Evolutionary conservation across 2,797 vertebrate genomes (phyloP), one percentile per base, ranked within the genome.

Genomic region (Loris lydekkerianus): DNA sequence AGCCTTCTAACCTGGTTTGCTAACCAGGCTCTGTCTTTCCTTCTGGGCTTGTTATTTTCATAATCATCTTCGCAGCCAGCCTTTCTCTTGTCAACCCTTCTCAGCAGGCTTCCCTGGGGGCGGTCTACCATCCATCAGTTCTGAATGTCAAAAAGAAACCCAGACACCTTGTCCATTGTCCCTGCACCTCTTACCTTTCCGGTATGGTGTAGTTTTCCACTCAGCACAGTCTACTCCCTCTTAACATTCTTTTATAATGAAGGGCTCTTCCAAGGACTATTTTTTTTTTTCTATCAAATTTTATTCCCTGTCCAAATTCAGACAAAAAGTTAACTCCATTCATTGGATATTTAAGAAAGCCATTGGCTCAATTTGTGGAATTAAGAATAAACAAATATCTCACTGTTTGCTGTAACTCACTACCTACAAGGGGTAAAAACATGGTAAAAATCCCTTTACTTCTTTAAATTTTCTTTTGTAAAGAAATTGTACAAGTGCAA

Each of bases 221-320:
- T 23, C 11, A 23, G 34, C 63, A 21, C 5, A 1, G 43, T 58
- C 27, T 10, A 58, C 9, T 73, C 7, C 31, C 23, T 60, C 63
- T 49, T 46, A 9, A 70, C 9, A 5, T 11, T 78, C 53, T 25
- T 46, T 11, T 75, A 65, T 60, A 67, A 53, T 69, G 29, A 10
- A 91, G 40, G 34, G 29, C 3, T 75, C 7, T 67, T 76, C 29
- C 31, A 43, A 83, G 40, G 1, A 0, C 25, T 25, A 21, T 63
- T 53, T 53, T 15, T 11, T 49, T 53, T 70, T 61, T 58, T 27
- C 1, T 46, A 88, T 7, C 25, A 83, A 3, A 31, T 65, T 8
- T 93, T 60, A 83, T 18, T 84, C 77, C 27, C n/a, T 88, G 7
- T 49, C 46, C 40, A 91, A 76, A 89, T 87, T 73, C 82, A 70